Evolutionary conservation across 1,140 invertebrate genomes (phyloP).

Genomic region (Drosophila sp.): DNA sequence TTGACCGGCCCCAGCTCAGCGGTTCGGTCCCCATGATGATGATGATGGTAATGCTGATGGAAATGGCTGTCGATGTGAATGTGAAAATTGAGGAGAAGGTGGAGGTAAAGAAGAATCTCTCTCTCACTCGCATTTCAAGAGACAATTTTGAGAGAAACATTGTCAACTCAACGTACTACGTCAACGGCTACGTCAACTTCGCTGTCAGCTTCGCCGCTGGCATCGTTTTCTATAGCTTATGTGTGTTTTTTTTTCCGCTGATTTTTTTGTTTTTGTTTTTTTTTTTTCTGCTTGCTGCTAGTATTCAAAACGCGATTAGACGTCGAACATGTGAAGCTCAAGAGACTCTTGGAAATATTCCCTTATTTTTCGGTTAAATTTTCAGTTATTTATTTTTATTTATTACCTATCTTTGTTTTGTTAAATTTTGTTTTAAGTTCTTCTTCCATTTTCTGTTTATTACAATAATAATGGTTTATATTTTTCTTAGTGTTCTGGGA

Average conservation of each 20-base stretch:
- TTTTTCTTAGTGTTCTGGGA: slow-evolving; percentile 75
- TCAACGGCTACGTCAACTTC: slow-evolving; percentile 50
- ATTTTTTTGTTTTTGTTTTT: slow-evolving; percentile 42
- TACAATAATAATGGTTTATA: slow-evolving; percentile 71
- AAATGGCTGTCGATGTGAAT: background rate
- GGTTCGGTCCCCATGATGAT: background rate
- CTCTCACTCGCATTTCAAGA: slow-evolving; percentile 28
- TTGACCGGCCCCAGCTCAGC: slow-evolving; percentile 5
- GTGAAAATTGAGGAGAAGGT: background rate
- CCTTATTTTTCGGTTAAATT: slow-evolving; percentile 45
- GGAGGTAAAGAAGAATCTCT: background rate
- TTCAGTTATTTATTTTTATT: slow-evolving; percentile 46
- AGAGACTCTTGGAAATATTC: slow-evolving; percentile 47
- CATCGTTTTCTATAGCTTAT: slow-evolving; percentile 33
- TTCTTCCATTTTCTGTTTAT: background rate
- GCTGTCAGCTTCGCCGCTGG: slow-evolving; percentile 39
- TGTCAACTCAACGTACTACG: slow-evolving; percentile 2
- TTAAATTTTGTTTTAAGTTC: slow-evolving; percentile 10
- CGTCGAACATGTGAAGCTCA: slow-evolving; percentile 82
- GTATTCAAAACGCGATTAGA: slow-evolving; percentile 82
- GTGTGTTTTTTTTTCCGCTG: background rate
- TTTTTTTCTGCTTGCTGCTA: slow-evolving; percentile 55
- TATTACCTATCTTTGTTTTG: slow-evolving; percentile 34
- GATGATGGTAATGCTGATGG: background rate
- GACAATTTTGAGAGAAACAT: slow-evolving; percentile 58